phyloP scores from a whole-genome alignment of 2,888 invertebrate species.

The Euzophera pinguis region DNA sequence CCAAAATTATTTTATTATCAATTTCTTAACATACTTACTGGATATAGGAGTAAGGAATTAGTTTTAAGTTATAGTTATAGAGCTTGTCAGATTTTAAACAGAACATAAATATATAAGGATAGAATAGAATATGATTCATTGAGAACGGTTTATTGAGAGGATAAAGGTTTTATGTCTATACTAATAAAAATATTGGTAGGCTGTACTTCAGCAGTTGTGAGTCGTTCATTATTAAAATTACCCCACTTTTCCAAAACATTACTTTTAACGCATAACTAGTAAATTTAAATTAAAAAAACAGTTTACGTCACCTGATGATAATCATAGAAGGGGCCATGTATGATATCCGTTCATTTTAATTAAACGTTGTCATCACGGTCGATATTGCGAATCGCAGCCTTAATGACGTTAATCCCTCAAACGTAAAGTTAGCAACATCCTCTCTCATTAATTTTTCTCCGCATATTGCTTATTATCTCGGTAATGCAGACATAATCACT shows the following conservation, averaged over 20 bases:
- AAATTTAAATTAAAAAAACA: background rate
- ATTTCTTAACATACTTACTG: too few species aligned
- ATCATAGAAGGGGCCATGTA: background rate
- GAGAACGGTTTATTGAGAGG: too few species aligned
- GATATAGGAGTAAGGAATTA: too few species aligned
- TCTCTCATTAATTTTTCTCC: conserved; percentile 6
- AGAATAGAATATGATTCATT: too few species aligned
- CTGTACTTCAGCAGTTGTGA: too few species aligned
- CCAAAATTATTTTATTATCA: too few species aligned
- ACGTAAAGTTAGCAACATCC: conserved; percentile 12
- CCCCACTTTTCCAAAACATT: background rate
- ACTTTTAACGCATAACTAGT: background rate
- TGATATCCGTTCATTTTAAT: conserved; percentile 14
- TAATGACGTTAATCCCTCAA: conserved; percentile 14
- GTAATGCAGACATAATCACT: background rate
- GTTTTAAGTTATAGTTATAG: too few species aligned
- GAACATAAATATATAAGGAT: too few species aligned
- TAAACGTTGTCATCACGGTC: conserved; percentile 20
- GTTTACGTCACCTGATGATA: conserved; percentile 4
- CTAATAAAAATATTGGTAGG: too few species aligned
- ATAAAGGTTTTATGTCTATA: too few species aligned
- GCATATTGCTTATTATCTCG: background rate
- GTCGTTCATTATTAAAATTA: too few species aligned
- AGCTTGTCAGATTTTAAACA: too few species aligned
- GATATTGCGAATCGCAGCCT: conserved; percentile 12